Evolutionary conservation across 23 tunicate species (phyloP), one percentile per base, ranked within the genome.

Genomic region (Trididemnum nubilum): DNA sequence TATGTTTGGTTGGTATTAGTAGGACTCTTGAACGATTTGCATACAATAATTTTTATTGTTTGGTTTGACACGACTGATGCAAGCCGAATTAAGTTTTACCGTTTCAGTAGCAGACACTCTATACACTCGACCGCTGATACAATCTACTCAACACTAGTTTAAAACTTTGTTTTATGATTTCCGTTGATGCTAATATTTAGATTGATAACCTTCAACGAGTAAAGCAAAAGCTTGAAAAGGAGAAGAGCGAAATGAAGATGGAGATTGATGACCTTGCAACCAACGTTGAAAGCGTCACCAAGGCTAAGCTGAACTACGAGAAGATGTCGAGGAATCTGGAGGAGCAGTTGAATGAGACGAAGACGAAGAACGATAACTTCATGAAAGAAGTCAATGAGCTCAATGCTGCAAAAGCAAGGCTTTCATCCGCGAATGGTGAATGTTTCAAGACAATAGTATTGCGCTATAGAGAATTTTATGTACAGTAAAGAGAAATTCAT

Each of bases 161-260:
- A n/a, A n/a, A n/a, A n/a, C n/a, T n/a, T n/a, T n/a, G n/a, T n/a
- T n/a, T n/a, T n/a, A n/a, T n/a, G n/a, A n/a, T n/a, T n/a, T n/a
- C n/a, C n/a, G n/a, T n/a, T n/a, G n/a, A n/a, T n/a, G n/a, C n/a
- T n/a, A n/a, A n/a, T n/a, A n/a, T n/a, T n/a, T 39, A 96, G 96
- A 94, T 96, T 54, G 99, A 96, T 83, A 96, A 96, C 70, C 64
- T 96, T 57, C 94, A 87, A 91, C 85, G 99, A 73, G 99, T 96
- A 23, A 96, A 96, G 70, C 97, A 91, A 60, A 96, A 96, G 81
- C 51, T 96, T 31, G 99, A 96, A 40, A 96, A 96, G 75, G 99
- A 96, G 72, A 96, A 96, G 65, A 87, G 94, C 60, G 99, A 96
- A 76, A 85, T 90, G 85, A 95, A 95, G 52, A 96, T 91, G 97